phyloP scores from a whole-genome alignment of 2,113 vertebrate species.

The Apteryx mantelli region DNA sequence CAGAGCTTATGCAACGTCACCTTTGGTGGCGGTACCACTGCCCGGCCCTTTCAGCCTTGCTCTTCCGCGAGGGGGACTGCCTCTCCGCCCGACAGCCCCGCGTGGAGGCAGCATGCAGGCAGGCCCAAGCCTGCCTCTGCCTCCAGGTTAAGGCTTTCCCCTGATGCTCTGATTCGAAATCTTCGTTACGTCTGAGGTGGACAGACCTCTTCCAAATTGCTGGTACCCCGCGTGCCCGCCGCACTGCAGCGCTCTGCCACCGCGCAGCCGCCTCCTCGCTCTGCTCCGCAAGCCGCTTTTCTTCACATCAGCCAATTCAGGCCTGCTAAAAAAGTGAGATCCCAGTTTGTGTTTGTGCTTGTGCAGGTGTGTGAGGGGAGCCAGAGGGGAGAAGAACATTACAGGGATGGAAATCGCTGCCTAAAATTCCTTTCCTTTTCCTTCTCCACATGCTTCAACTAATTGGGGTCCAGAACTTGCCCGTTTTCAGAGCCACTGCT shows the following conservation, averaged over 20 bases:
- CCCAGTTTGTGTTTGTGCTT: not conserved
- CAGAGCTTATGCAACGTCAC: not conserved
- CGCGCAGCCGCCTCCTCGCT: not conserved
- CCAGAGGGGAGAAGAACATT: not conserved
- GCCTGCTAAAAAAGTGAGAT: not conserved
- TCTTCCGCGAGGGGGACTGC: too few species aligned
- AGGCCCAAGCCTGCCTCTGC: too few species aligned
- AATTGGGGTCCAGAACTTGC: not conserved
- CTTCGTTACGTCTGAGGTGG: not conserved
- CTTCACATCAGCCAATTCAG: not conserved
- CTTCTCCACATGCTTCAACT: not conserved
- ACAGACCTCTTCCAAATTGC: not conserved
- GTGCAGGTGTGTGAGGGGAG: not conserved
- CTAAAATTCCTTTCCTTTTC: not conserved
- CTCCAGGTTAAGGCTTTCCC: too few species aligned
- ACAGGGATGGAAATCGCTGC: not conserved
- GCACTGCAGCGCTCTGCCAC: not conserved
- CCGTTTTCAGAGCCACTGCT: not conserved
- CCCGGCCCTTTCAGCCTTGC: too few species aligned
- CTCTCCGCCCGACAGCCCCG: too few species aligned
- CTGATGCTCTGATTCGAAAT: not conserved
- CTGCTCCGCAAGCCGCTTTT: not conserved
- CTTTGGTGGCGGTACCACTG: not conserved
- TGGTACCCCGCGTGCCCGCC: accelerated
- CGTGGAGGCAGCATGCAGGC: too few species aligned